phyloP scores from a whole-genome alignment of 2,888 invertebrate species.

The Cetonia aurata region DNA sequence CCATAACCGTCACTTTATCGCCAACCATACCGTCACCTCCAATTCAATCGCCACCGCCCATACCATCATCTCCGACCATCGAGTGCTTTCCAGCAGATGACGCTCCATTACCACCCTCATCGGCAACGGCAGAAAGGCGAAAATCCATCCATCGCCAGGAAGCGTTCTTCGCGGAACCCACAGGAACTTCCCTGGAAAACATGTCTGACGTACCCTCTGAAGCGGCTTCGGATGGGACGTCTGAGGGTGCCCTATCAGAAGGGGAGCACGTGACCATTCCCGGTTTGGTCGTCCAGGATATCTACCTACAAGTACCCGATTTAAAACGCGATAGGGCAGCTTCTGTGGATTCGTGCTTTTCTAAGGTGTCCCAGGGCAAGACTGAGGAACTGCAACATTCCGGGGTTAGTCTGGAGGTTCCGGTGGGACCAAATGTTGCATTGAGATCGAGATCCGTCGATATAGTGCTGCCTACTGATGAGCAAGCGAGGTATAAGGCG shows the following conservation, averaged over 20 bases:
- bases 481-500: conserved; percentile 89
- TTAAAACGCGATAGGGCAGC: conserved; percentile 87
- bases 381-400: conserved; percentile 78
- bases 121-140: conserved; percentile 67
- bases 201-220: conserved; percentile 68
- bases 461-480: conserved; percentile 88
- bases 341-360: conserved; percentile 89
- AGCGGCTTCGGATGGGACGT: conserved; percentile 64
- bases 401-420: conserved; percentile 76
- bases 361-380: conserved; percentile 80
- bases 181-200: conserved; percentile 79
- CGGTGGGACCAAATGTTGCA: conserved; percentile 74
- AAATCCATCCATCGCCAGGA: conserved; percentile 86
- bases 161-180: conserved; percentile 83
- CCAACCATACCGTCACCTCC: conserved; percentile 70
- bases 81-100: conserved; percentile 70
- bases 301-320: conserved; percentile 81
- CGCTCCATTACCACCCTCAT: conserved; percentile 60
- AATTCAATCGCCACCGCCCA: conserved; percentile 64
- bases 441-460: conserved; percentile 87
- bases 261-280: conserved; percentile 60
- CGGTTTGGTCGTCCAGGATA: conserved; percentile 63
- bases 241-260: conserved; percentile 60
- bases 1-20: conserved; percentile 75
- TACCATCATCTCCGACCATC: conserved; percentile 69